These are phyloP conservation scores for Caenorhabditis inopinata DNA, from an alignment of 1,140 invertebrate species.

Conservation along the genomic window DNA sequence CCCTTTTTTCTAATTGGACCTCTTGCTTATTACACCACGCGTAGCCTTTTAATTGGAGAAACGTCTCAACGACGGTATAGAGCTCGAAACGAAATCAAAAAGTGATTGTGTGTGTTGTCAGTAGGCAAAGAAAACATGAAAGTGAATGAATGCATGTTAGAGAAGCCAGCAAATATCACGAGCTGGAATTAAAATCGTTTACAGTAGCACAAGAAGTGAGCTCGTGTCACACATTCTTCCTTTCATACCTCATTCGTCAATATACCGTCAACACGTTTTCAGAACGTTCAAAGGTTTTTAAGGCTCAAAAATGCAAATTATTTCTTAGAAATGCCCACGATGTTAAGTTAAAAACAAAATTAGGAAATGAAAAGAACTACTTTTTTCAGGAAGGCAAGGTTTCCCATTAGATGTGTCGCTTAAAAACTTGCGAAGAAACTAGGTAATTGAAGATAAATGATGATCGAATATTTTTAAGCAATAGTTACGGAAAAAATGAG, in stretches of 20 bases:
- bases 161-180: not conserved
- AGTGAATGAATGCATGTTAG: not conserved
- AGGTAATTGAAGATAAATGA: not conserved
- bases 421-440: too few relatives aligned
- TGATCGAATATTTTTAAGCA: too few relatives aligned
- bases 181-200: conserved; percentile 22
- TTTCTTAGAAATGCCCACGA: not conserved
- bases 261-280: not conserved
- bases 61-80: not conserved
- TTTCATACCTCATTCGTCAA: not conserved
- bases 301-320: not conserved
- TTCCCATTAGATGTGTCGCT: too few relatives aligned
- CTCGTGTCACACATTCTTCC: conserved; percentile 20
- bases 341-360: not conserved
- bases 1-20: not conserved
- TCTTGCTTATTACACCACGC: conserved; percentile 12
- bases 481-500: too few relatives aligned
- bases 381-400: too few relatives aligned
- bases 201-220: conserved; percentile 6
- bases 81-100: not conserved
- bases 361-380: not conserved
- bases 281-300: not conserved
- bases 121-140: not conserved
- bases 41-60: conserved; percentile 3
- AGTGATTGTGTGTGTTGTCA: too few relatives aligned